A percentile compares a stretch with the other conserved stretches of the same genome.
Evolutionary conservation across 2,113 vertebrate species (phyloP).

Genomic region (Neopipo cinnamomea): DNA sequence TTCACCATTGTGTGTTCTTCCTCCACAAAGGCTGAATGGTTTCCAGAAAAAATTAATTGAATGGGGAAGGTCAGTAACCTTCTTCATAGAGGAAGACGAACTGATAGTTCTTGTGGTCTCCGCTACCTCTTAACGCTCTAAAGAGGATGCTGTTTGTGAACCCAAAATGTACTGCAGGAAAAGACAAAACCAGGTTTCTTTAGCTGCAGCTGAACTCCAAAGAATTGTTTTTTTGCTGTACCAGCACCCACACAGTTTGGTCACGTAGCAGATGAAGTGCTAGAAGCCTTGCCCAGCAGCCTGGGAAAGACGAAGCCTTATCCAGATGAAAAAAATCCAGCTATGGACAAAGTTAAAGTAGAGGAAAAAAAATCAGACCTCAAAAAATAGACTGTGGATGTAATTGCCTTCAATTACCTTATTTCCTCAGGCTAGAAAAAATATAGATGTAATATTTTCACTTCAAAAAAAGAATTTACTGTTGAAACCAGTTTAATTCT

Average conservation of each 20-base stretch:
- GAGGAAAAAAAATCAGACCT: not conserved
- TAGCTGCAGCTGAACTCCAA: not conserved
- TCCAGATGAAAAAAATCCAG: conserved; percentile 63
- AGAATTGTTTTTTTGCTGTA: not conserved
- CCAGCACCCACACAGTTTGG: not conserved
- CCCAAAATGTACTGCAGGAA: not conserved
- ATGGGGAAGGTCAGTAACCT: not conserved
- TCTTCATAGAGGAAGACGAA: not conserved
- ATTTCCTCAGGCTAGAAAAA: not conserved
- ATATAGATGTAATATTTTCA: not conserved
- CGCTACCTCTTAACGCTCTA: not conserved
- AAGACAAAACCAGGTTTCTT: not conserved
- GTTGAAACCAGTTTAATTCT: not conserved
- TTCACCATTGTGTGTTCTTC: not conserved
- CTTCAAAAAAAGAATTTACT: not conserved
- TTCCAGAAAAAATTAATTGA: not conserved
- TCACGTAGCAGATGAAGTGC: conserved; percentile 28
- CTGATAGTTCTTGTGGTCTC: not conserved
- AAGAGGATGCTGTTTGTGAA: not conserved
- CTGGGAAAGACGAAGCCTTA: conserved; percentile 60
- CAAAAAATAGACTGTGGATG: not conserved
- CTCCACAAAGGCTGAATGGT: not conserved
- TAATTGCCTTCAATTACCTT: not conserved
- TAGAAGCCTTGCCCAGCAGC: conserved; percentile 72
- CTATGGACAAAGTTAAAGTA: conserved; percentile 77